phyloP scores from a whole-genome alignment of 2,113 vertebrate species.

The Piprites chloris region DNA sequence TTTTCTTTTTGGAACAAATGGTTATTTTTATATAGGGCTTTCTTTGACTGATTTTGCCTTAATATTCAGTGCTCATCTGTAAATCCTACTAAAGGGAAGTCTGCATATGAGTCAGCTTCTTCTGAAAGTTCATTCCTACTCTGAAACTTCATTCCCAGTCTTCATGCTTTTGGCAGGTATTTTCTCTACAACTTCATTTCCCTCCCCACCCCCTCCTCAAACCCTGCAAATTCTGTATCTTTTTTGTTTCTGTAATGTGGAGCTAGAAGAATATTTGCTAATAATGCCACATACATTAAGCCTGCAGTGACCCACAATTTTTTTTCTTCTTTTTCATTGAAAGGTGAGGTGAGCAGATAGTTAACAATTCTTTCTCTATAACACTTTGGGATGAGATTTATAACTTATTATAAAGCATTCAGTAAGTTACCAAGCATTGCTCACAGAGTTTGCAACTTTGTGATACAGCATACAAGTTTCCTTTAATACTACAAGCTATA shows the following conservation, averaged over 20 bases:
- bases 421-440: background rate
- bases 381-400: background rate
- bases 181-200: background rate
- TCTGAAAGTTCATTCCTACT: background rate
- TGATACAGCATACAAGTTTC: background rate
- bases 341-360: background rate
- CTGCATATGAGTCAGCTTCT: background rate
- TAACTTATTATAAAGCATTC: background rate
- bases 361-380: background rate
- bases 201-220: fast-evolving
- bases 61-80: background rate
- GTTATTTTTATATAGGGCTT: background rate
- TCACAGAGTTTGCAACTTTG: background rate
- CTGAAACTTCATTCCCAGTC: background rate
- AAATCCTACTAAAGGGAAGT: background rate
- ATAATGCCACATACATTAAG: background rate
- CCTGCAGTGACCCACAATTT: background rate
- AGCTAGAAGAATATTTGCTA: background rate
- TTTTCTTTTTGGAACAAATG: background rate
- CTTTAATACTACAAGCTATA: background rate
- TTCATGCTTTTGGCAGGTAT: background rate
- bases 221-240: background rate
- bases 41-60: slow-evolving; percentile 9
- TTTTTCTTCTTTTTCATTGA: background rate
- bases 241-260: background rate